phyloP scores from a whole-genome alignment of 2,888 invertebrate species.

The Andrena flavipes region DNA sequence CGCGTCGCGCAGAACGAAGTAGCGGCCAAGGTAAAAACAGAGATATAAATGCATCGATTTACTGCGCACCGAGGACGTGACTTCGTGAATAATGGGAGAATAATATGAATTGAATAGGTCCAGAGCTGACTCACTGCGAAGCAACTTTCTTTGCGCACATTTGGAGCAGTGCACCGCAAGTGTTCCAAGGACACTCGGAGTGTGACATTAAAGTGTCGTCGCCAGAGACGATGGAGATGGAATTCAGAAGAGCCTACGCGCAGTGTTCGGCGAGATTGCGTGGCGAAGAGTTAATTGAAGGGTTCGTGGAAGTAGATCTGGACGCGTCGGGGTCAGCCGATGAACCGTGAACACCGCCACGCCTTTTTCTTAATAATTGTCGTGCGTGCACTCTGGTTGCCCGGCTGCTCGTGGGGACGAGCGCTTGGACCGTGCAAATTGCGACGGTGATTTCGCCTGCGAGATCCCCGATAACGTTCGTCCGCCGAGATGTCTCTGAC shows the following conservation, averaged over 20 bases:
- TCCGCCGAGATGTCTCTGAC: slow-evolving; percentile 31
- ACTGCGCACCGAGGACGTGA: neutral
- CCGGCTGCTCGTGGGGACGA: slow-evolving; percentile 31
- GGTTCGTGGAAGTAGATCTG: slow-evolving; percentile 66
- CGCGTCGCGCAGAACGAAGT: slow-evolving; percentile 20
- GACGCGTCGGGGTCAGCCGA: slow-evolving; percentile 63
- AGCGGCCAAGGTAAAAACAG: slow-evolving; percentile 34
- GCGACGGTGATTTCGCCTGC: slow-evolving; percentile 53
- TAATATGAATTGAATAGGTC: neutral
- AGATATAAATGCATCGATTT: slow-evolving; percentile 28
- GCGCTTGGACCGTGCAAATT: slow-evolving; percentile 40
- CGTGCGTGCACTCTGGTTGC: slow-evolving; percentile 43
- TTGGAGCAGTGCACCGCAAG: too few relatives aligned
- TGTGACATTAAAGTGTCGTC: too few relatives aligned
- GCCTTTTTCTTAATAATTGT: slow-evolving; percentile 68
- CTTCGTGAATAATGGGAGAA: neutral
- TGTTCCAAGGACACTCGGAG: too few relatives aligned
- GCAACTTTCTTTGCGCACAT: too few relatives aligned
- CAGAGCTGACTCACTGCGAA: too few relatives aligned
- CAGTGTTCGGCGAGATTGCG: slow-evolving; percentile 57
- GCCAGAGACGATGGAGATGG: neutral
- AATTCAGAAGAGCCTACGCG: slow-evolving; percentile 43
- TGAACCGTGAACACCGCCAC: slow-evolving; percentile 67
- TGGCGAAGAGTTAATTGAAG: slow-evolving; percentile 70
- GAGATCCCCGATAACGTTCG: slow-evolving; percentile 55